Percentiles rank a stretch among this genome's conserved stretches.
phyloP scores from a whole-genome alignment of 2,797 vertebrate species.

The Eospalax fontanierii region DNA sequence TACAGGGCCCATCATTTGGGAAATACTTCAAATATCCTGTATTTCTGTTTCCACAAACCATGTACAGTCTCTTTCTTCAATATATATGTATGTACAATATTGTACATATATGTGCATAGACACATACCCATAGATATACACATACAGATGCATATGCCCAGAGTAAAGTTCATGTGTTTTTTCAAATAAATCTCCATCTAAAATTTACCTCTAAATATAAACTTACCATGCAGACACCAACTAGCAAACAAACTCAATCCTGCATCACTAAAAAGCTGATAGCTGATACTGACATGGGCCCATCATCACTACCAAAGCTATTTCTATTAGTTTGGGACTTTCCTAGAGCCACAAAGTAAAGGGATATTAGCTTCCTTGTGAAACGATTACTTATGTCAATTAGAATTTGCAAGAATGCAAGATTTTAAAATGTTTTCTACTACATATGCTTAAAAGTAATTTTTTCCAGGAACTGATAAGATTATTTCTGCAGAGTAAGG shows the following conservation, averaged over 20 bases:
- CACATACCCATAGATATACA: not conserved
- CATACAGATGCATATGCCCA: not conserved
- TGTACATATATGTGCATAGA: not conserved
- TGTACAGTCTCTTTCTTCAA: not conserved
- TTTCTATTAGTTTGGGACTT: not conserved
- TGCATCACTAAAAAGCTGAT: not conserved
- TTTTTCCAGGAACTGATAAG: slow-evolving; percentile 44
- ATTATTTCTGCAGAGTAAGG: slow-evolving; percentile 65
- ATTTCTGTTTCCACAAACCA: not conserved
- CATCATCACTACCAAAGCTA: not conserved
- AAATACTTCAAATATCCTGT: slow-evolving; percentile 37
- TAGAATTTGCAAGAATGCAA: slow-evolving; percentile 48
- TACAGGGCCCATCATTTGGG: not conserved
- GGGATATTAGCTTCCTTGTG: not conserved
- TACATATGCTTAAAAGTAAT: slow-evolving; percentile 29
- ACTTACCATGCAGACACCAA: not conserved
- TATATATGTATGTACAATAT: not conserved
- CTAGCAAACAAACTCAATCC: not conserved
- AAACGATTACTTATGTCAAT: not conserved
- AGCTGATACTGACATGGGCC: not conserved
- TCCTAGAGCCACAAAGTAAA: not conserved
- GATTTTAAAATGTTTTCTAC: slow-evolving; percentile 54
- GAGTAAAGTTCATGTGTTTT: not conserved
- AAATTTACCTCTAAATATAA: slow-evolving; percentile 49
- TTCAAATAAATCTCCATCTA: slow-evolving; percentile 40